Base-by-base conservation (phyloP, 2,888 invertebrate species). In the Ganaspis brasiliensis region DNA sequence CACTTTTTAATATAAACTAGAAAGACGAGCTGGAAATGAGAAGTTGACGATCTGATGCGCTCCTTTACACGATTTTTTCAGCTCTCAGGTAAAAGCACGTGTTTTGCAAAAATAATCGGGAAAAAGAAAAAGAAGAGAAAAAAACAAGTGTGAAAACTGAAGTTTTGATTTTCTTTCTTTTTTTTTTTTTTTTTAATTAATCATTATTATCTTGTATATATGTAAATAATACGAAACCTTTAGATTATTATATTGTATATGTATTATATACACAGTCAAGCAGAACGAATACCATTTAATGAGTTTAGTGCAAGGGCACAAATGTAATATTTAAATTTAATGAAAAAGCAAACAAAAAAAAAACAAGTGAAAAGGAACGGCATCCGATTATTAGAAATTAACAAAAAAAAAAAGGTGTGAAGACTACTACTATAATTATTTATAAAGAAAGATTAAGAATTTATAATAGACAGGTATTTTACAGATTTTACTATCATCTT, bases 391-490 rank as follows among this genome's bases (percentile, higher is more conserved):
- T 84, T 85, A 79, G 86, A 86, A 88, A 88, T 89, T 90, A 88
- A 90, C 86, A 89, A 88, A 49, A 49, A 49, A 52, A 52, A 52
- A 52, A 90, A 87, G 90, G 89, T 91, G 88, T 90, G 90, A 91
- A 90, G 88, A 90, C 89, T 91, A 91, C 87, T 91, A 91, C 87
- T 89, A 90, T 91, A 89, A 91, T 88, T 91, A 91, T 90, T 91
- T 90, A 91, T 90, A 89, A 90, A 87, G 83, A 81, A 88, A 86
- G 81, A 87, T 88, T 88, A 88, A 88, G 87, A 90, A 91, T 90
- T 89, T 90, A 90, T 88, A 84, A 89, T 89, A 90, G 85, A 82
- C 86, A 85, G 87, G 91, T 91, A 91, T 91, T 91, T 91, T 91
- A 90, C 89, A 91, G 88, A 91, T 90, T 91, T 91, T 90, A 90